These are phyloP conservation scores for Listronotus oregonensis DNA, from an alignment of 1,140 invertebrate species.

Conservation along the genomic window DNA sequence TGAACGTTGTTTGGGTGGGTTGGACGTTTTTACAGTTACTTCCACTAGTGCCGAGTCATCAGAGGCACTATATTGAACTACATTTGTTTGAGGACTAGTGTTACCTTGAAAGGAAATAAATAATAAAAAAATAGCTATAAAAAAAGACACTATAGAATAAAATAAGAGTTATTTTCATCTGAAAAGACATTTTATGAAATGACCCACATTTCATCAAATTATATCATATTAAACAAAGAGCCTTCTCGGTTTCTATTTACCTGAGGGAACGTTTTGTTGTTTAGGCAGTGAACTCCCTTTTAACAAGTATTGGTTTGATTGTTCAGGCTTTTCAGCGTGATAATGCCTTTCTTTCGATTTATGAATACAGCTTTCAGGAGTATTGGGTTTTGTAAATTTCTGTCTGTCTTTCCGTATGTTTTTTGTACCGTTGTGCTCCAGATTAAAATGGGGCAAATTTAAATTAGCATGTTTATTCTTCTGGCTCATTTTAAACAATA, in stretches of 20 bases:
- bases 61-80: slow-evolving; percentile 10
- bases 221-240: too few species aligned
- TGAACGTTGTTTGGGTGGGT: slow-evolving; percentile 40
- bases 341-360: slow-evolving; percentile 10
- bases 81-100: slow-evolving; percentile 9
- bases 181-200: too few species aligned
- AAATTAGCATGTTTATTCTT: slow-evolving; percentile 2
- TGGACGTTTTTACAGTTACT: slow-evolving; percentile 33
- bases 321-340: background rate
- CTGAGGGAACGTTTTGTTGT: slow-evolving; percentile 34
- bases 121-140: too few species aligned
- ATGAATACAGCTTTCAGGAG: slow-evolving; percentile 5
- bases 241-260: background rate
- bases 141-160: too few species aligned
- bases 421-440: background rate
- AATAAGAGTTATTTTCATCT: too few species aligned
- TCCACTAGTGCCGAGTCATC: slow-evolving; percentile 39
- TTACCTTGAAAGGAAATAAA: too few species aligned
- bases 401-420: background rate
- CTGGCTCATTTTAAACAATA: background rate
- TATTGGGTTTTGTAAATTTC: slow-evolving; percentile 6
- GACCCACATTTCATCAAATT: too few species aligned
- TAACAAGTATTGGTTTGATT: slow-evolving; percentile 16
- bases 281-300: slow-evolving; percentile 19
- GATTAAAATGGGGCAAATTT: background rate